Base-by-base conservation (phyloP, 2,888 invertebrate species). In the Lasioglossum villosulum region DNA sequence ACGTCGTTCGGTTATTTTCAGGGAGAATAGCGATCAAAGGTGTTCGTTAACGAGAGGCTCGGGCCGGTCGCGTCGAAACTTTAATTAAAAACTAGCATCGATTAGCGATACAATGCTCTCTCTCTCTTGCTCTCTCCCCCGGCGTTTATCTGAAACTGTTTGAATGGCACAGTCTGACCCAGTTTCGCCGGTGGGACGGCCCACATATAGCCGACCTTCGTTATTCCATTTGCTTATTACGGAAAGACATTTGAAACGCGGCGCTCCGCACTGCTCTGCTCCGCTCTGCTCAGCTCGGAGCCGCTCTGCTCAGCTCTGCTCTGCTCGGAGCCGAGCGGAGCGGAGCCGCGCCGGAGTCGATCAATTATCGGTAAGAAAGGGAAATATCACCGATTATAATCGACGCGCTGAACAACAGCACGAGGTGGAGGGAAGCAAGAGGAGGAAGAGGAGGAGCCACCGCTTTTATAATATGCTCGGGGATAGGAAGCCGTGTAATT, bases 401-500 rank as follows among this genome's bases (percentile, higher is more conserved):
- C 78, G 45, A 48, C 56, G 42, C n/a, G 34, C 5, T 16, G 30
- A 63, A 30, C 63, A 63, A 63, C 27, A 30, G 63, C 14, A 6
- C 4, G 23, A 10, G n/a, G 63, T 5, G 16, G 16, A 30, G 63
- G 30, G 16, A 14, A 14, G 27, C 0, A 1, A 16, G 16, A 30
- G 63, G 16, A 59, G 27, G 59, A 27, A 27, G 27, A 59, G 59
- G 59, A 30, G 27, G 27, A 75, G 27, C 56, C 42, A 23, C 6
- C 23, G 30, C 45, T 27, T 73, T 78, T 75, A 63, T 66, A 80
- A 75, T 80, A 59, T 59, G 66, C 63, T 75, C 56, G 75, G 39
- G 72, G 45, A 70, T 37, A 30, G 45, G 86, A 86, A 86, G 86
- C 86, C 86, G 82, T 82, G 77, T 48, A 86, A 82, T 86, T 86